Percentiles rank a stretch among this genome's conserved stretches.
Conservation (phyloP, 2,888 invertebrate genomes). For the Reticulitermes lucifugus region DNA sequence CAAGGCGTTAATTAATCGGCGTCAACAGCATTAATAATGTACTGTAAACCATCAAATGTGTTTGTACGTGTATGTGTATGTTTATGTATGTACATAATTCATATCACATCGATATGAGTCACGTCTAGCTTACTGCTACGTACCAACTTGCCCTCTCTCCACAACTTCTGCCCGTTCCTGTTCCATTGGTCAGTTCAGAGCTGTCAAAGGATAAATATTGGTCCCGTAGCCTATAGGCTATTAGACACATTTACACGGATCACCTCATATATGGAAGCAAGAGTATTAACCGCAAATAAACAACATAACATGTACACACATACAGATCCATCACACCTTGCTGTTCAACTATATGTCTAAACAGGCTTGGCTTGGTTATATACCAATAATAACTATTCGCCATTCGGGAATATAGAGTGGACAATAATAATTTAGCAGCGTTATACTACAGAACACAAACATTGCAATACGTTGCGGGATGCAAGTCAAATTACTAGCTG, state of each 20-base stretch:
- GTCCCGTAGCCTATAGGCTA: conserved; percentile 38
- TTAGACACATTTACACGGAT: conserved; percentile 43
- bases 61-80: conserved; percentile 29
- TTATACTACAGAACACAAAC: conserved; percentile 37
- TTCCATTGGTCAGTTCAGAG: conserved; percentile 42
- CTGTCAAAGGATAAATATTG: conserved; percentile 50
- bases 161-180: neutral
- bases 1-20: conserved; percentile 19
- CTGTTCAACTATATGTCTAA: neutral
- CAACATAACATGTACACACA: neutral
- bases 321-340: conserved; percentile 8
- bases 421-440: conserved; percentile 44
- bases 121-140: neutral
- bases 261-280: conserved; percentile 27
- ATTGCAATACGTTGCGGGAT: conserved; percentile 39
- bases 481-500: conserved; percentile 47
- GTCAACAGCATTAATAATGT: conserved; percentile 28
- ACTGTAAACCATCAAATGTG: conserved; percentile 28
- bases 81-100: conserved; percentile 37
- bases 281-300: conserved; percentile 30
- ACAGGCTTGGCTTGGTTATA: neutral
- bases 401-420: conserved; percentile 32
- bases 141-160: neutral
- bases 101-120: conserved; percentile 4
- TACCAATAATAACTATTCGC: conserved; percentile 35